These are phyloP conservation scores for Protaetia brevitarsis DNA, from an alignment of 1,140 invertebrate species.

Conservation along the genomic window DNA sequence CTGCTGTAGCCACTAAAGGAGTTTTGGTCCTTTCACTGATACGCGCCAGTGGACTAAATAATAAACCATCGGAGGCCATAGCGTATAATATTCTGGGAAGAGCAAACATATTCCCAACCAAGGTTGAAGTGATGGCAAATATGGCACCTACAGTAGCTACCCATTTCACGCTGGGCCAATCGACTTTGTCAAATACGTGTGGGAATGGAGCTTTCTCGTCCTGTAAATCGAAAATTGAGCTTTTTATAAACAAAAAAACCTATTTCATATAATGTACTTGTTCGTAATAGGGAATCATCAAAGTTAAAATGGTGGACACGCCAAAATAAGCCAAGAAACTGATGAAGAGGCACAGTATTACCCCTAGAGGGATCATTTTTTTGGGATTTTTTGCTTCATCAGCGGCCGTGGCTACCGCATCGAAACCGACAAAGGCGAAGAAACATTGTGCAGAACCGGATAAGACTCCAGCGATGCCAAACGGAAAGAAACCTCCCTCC, in stretches of 20 bases:
- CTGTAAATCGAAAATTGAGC: slow-evolving; percentile 47
- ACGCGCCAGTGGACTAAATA: slow-evolving; percentile 72
- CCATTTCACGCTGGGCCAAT: slow-evolving; percentile 72
- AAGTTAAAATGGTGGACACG: slow-evolving; percentile 78
- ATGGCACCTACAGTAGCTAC: slow-evolving; percentile 84
- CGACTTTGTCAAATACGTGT: slow-evolving; percentile 71
- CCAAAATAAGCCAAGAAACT: slow-evolving; percentile 83
- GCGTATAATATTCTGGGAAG: slow-evolving; percentile 84
- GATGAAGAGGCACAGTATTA: slow-evolving; percentile 74
- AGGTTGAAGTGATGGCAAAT: slow-evolving; percentile 72
- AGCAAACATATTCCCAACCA: slow-evolving; percentile 88
- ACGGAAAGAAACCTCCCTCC: slow-evolving; percentile 79
- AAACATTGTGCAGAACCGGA: slow-evolving; percentile 87
- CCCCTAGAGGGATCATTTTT: slow-evolving; percentile 82
- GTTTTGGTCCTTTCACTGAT: slow-evolving; percentile 75
- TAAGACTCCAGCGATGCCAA: slow-evolving; percentile 75
- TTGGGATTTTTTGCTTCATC: slow-evolving; percentile 86
- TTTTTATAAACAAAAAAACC: too few relatives aligned
- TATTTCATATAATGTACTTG: slow-evolving; percentile 55
- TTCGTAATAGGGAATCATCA: slow-evolving; percentile 88
- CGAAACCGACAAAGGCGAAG: slow-evolving; percentile 89
- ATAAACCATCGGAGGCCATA: slow-evolving; percentile 83
- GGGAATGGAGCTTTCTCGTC: slow-evolving; percentile 81
- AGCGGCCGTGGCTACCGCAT: slow-evolving; percentile 82
- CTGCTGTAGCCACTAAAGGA: slow-evolving; percentile 75